Evolutionary conservation across 2,797 vertebrate species (phyloP), one percentile per base, ranked within the genome.

Genomic region (Phrynocephalus guinanensis): DNA sequence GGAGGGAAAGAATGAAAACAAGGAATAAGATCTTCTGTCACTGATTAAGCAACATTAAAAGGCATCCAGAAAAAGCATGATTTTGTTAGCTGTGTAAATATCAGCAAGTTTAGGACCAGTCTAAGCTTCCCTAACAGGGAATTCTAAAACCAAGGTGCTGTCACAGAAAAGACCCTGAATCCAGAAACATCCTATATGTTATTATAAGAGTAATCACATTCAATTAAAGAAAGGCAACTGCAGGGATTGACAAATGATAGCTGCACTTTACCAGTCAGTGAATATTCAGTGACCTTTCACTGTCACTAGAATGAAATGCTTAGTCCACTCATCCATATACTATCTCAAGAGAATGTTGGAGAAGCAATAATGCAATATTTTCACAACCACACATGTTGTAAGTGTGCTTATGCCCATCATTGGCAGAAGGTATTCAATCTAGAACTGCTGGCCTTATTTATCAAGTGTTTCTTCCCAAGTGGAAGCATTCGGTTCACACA

Each of bases 331-430:
- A 79, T 16, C 44, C n/a, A 15, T 0, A 0, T 20, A 2, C 50
- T 10, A 85, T 67, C 26, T 87, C 85, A 67, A 83, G 50, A 72
- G 83, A 90, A 94, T 82, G 7, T 5, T 82, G 33, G 86, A 24
- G 30, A 83, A 50, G 38, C 1, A 28, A 20, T 82, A 84, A 44
- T 44, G 38, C 0, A 0, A 67, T 56, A 10, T 10, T 56, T 13
- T 13, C 52, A 13, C 80, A 85, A 76, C 1, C 56, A 38, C 26
- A 66, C 20, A 20, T 33, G 48, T 26, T n/a, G 28, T n/a, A 30
- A 79, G 48, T 28, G 76, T 20, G 11, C 30, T 56, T 56, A 52
- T 28, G 28, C 50, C 24, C 22, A 78, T 11, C 28, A 56, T 48
- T 50, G 75, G n/a, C 44, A 38, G 15, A 38, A 73, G 72, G 22